Evolutionary conservation across 2,888 invertebrate species (phyloP).

Genomic region (Clusia tigrina): DNA sequence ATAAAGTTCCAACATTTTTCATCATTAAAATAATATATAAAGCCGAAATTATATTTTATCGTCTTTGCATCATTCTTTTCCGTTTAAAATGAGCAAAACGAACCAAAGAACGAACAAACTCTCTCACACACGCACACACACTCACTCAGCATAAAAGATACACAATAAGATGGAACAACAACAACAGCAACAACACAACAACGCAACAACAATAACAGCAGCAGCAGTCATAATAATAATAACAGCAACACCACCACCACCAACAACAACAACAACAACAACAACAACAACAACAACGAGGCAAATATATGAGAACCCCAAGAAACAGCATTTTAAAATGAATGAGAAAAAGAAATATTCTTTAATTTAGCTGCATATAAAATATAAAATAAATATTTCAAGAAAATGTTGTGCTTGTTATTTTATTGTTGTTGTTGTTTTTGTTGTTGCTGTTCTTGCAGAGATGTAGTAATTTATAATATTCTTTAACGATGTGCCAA

Average conservation of each 20-base stretch:
- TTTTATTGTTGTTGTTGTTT: slow-evolving; percentile 19
- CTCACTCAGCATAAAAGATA: slow-evolving; percentile 34
- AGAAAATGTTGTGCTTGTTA: slow-evolving; percentile 35
- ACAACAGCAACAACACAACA: not conserved
- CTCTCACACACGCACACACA: slow-evolving; percentile 29
- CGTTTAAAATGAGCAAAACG: slow-evolving; percentile 49
- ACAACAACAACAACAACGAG: slow-evolving; percentile 43
- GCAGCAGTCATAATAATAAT: slow-evolving; percentile 6
- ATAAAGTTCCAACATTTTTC: slow-evolving; percentile 63
- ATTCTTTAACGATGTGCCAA: slow-evolving; percentile 58
- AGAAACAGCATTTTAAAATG: slow-evolving; percentile 54
- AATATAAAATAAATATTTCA: slow-evolving; percentile 56
- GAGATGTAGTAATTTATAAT: slow-evolving; percentile 60
- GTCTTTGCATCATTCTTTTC: slow-evolving; percentile 57
- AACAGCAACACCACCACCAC: slow-evolving; percentile 18
- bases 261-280: slow-evolving; percentile 37
- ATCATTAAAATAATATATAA: slow-evolving; percentile 63
- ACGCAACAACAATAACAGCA: slow-evolving; percentile 25
- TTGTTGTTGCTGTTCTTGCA: slow-evolving; percentile 28
- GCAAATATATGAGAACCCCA: slow-evolving; percentile 55
- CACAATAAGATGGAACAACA: slow-evolving; percentile 40
- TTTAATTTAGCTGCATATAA: slow-evolving; percentile 49
- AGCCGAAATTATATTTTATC: slow-evolving; percentile 61
- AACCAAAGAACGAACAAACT: slow-evolving; percentile 24
- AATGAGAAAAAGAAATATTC: slow-evolving; percentile 44